Evolutionary conservation across 2,113 vertebrate genomes (phyloP).

Genomic region (Apteryx owenii): DNA sequence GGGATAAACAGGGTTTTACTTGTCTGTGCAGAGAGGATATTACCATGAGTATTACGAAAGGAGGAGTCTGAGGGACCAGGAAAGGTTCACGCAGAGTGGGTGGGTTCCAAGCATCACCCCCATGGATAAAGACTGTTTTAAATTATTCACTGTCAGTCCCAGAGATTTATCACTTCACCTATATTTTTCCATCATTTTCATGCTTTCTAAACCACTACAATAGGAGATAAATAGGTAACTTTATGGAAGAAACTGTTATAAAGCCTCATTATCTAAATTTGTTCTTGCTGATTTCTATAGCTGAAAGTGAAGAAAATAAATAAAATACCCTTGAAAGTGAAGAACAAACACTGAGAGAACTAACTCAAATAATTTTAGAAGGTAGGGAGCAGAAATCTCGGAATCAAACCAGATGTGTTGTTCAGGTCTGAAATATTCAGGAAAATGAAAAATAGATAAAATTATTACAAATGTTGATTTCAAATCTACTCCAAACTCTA

Average conservation of each 20-base stretch:
- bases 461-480: conserved; percentile 36
- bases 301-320: conserved; percentile 75
- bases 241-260: conserved; percentile 53
- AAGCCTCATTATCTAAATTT: conserved; percentile 69
- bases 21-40: background rate
- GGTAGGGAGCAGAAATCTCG: background rate
- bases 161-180: background rate
- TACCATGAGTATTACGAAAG: background rate
- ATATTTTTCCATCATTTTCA: conserved; percentile 44
- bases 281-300: conserved; percentile 63
- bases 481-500: background rate
- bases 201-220: conserved; percentile 37
- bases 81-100: background rate
- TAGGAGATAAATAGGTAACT: conserved; percentile 67
- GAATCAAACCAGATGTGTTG: conserved; percentile 9
- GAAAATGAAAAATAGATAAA: conserved; percentile 37
- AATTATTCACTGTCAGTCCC: conserved; percentile 35
- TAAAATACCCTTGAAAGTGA: conserved; percentile 52
- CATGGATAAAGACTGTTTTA: background rate
- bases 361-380: conserved; percentile 42
- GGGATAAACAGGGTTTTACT: background rate
- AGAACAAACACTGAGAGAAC: conserved; percentile 66
- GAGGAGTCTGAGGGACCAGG: background rate
- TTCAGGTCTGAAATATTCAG: conserved; percentile 33
- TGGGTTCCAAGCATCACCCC: background rate